Conservation (phyloP, 2,113 vertebrate species). For the Mastomys coucha region DNA sequence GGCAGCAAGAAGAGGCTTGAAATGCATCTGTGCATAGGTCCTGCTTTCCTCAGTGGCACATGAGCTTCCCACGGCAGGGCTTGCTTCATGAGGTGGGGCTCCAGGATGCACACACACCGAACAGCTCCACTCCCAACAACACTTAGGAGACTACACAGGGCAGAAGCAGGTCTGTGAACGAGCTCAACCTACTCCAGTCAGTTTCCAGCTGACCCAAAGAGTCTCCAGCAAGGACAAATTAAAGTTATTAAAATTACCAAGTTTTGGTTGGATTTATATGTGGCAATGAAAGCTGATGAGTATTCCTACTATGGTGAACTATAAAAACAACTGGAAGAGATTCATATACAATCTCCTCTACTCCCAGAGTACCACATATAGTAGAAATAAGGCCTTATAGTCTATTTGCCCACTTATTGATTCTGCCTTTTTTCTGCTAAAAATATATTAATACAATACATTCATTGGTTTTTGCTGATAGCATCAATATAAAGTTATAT, state of each 20-base stretch:
- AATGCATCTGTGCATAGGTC: not conserved
- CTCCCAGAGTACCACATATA: not conserved
- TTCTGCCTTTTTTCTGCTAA: conserved; percentile 51
- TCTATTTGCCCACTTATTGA: not conserved
- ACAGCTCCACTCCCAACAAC: too few species aligned
- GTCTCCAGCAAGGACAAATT: not conserved
- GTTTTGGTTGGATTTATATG: not conserved
- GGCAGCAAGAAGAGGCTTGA: not conserved
- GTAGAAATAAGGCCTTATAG: not conserved
- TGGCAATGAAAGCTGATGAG: not conserved
- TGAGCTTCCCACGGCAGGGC: too few species aligned
- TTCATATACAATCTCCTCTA: not conserved
- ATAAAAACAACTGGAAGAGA: not conserved
- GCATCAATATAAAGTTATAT: conserved; percentile 20
- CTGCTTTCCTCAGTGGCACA: not conserved
- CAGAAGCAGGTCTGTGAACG: not conserved
- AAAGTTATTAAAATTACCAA: not conserved
- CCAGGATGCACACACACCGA: not conserved
- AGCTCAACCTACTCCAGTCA: not conserved
- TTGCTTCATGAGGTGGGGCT: not conserved
- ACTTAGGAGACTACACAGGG: not conserved
- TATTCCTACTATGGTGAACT: not conserved
- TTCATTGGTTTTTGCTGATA: conserved; percentile 1
- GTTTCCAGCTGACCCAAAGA: not conserved
- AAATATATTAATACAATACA: not conserved